Percentiles rank a stretch among this genome's conserved stretches.
Conservation (phyloP, 23 tunicate genomes). For the Styela plicata region DNA sequence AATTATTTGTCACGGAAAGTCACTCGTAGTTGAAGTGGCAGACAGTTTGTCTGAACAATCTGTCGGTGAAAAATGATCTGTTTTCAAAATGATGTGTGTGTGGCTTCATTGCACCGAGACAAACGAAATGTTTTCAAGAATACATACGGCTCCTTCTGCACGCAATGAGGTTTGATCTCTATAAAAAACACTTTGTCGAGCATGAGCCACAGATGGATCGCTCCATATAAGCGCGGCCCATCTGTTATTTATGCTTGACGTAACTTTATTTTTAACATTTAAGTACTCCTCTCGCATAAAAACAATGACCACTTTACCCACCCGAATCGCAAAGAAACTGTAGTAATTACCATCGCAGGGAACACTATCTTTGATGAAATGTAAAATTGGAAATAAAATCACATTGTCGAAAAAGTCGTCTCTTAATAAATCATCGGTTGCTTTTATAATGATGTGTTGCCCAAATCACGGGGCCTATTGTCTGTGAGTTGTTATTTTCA, state of each 20-base stretch:
- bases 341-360: too few species aligned
- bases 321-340: too few species aligned
- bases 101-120: neutral
- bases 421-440: neutral
- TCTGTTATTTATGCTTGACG: too few species aligned
- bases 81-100: neutral
- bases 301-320: too few species aligned
- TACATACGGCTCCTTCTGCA: neutral
- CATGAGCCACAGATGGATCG: too few species aligned
- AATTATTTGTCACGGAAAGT: neutral
- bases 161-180: neutral
- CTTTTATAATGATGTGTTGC: neutral
- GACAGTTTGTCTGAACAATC: neutral
- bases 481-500: neutral
- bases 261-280: too few species aligned
- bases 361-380: too few species aligned
- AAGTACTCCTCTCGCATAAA: too few species aligned
- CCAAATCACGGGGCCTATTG: neutral
- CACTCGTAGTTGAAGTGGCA: neutral
- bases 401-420: neutral
- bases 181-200: too few species aligned
- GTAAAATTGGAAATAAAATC: neutral
- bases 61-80: neutral
- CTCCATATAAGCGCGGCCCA: too few species aligned
- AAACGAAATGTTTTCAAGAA: neutral